phyloP scores from a whole-genome alignment of 2,113 vertebrate species.

The Lophochroa leadbeateri region DNA sequence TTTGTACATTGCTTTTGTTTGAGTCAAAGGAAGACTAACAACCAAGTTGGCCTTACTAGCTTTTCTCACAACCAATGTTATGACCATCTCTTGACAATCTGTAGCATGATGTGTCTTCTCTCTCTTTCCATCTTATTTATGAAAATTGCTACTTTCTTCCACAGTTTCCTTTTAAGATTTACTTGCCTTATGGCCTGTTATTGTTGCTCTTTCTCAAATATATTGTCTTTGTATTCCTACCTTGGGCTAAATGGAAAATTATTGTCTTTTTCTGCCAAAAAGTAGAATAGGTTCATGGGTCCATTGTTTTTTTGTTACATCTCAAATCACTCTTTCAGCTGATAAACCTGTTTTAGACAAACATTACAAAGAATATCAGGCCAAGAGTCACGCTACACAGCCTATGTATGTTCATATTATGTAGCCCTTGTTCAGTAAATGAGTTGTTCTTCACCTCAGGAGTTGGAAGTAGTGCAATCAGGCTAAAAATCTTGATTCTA shows the following conservation, averaged over 20 bases:
- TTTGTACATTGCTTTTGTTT: neutral
- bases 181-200: neutral
- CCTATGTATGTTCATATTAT: neutral
- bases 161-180: neutral
- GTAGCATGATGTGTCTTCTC: rapidly evolving
- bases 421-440: rapidly evolving
- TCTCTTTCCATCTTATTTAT: neutral
- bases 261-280: neutral
- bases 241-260: neutral
- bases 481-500: neutral
- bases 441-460: neutral
- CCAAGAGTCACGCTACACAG: neutral
- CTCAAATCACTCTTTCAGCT: neutral
- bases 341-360: neutral
- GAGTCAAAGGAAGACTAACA: neutral
- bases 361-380: neutral
- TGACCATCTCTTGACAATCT: neutral
- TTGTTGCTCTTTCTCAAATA: neutral
- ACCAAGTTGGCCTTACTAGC: neutral
- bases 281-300: neutral
- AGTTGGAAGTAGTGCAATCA: neutral
- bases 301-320: neutral
- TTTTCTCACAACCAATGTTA: neutral
- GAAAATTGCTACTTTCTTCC: neutral
- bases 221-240: neutral